Evolutionary conservation across 2,113 vertebrate genomes (phyloP).

Genomic region (Spilogale gracilis): DNA sequence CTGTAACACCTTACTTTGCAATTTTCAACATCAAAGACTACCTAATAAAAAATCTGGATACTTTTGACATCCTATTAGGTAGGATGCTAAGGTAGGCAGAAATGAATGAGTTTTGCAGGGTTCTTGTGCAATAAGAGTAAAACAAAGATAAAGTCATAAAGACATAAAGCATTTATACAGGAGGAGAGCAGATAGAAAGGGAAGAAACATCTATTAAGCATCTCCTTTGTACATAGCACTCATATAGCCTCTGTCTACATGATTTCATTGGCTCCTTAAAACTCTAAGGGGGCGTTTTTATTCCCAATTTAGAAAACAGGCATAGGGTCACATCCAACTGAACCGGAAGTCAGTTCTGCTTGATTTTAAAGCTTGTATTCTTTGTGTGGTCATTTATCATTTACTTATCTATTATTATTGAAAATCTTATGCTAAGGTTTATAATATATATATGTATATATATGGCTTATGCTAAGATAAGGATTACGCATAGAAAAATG

Average conservation of each 20-base stretch:
- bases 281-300: not conserved
- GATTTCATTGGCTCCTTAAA: not conserved
- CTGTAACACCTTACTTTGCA: not conserved
- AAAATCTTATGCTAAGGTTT: not conserved
- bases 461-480: not conserved
- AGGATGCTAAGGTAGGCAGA: not conserved
- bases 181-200: not conserved
- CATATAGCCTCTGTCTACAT: not conserved
- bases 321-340: not conserved
- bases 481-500: not conserved
- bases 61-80: not conserved
- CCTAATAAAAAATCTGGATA: conserved; percentile 32
- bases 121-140: not conserved
- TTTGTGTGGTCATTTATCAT: not conserved
- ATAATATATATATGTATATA: not conserved
- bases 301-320: not conserved
- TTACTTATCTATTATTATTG: not conserved
- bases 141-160: conserved; percentile 33
- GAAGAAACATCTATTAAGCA: not conserved
- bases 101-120: not conserved
- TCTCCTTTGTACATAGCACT: not conserved
- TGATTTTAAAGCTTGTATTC: not conserved
- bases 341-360: not conserved
- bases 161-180: not conserved
- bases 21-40: conserved; percentile 49